Evolutionary conservation across 1,140 invertebrate genomes (phyloP).

Genomic region (Gonioctena quinquepunctata): DNA sequence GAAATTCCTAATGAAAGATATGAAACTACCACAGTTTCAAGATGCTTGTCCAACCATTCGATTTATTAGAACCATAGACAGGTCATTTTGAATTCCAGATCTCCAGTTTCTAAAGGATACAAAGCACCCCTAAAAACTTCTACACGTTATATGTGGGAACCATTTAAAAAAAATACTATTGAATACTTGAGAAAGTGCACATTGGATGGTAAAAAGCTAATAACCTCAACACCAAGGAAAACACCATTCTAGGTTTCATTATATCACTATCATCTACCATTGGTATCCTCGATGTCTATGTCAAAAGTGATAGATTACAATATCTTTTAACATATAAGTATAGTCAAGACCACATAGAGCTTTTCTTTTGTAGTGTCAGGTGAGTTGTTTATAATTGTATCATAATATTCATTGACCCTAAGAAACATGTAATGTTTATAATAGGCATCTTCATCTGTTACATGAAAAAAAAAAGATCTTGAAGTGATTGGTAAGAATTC

Average conservation of each 20-base stretch:
- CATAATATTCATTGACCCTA: no score
- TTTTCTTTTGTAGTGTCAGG: no score
- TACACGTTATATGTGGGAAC: slow-evolving; percentile 22
- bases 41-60: slow-evolving; percentile 26
- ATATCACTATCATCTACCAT: slow-evolving; percentile 5
- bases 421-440: no score
- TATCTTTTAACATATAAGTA: slow-evolving; percentile 26
- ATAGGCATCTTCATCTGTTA: no score
- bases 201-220: neutral
- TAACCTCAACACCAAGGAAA: neutral
- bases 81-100: slow-evolving; percentile 34
- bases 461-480: no score
- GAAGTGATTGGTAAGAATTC: no score
- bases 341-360: no score
- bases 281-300: slow-evolving; percentile 18
- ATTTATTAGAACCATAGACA: slow-evolving; percentile 34
- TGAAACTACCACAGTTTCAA: no score
- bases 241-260: no score
- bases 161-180: slow-evolving; percentile 12
- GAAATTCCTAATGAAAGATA: slow-evolving; percentile 1
- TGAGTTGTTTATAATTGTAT: no score
- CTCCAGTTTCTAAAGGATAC: no score
- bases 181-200: neutral
- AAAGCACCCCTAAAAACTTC: slow-evolving; percentile 30
- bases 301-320: slow-evolving; percentile 13